These are phyloP conservation scores for Spilogale gracilis DNA, from an alignment of 2,113 vertebrate genomes.

Conservation along the genomic window DNA sequence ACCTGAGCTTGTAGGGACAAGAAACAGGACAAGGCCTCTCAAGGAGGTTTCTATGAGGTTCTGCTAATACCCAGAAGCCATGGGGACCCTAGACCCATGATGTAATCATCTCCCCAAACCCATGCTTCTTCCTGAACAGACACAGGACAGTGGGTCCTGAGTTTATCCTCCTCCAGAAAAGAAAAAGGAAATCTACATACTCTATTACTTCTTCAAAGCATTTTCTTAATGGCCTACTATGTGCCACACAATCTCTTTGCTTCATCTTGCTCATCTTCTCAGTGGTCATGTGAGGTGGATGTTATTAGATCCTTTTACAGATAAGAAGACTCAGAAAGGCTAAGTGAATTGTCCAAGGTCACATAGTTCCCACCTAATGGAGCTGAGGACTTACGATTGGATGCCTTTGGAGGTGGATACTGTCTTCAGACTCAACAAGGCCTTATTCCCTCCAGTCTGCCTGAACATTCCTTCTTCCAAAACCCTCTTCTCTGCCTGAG, in stretches of 20 bases:
- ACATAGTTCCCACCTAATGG: background rate
- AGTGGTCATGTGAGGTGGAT: background rate
- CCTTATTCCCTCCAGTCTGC: background rate
- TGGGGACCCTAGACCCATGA: background rate
- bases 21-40: background rate
- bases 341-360: background rate
- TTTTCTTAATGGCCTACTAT: background rate
- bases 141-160: background rate
- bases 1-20: background rate
- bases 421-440: background rate
- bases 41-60: background rate
- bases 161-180: background rate
- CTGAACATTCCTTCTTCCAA: background rate
- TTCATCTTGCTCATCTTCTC: slow-evolving; percentile 6
- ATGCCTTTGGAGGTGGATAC: background rate
- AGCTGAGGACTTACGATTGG: background rate
- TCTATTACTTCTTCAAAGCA: slow-evolving; percentile 38
- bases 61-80: background rate
- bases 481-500: background rate
- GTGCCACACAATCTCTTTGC: slow-evolving; percentile 19
- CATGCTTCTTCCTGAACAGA: slow-evolving; percentile 16
- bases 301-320: background rate
- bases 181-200: background rate
- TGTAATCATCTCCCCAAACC: background rate
- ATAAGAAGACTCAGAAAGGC: background rate